phyloP scores from a whole-genome alignment of 2,888 invertebrate species.

The Gastrophysa polygoni region DNA sequence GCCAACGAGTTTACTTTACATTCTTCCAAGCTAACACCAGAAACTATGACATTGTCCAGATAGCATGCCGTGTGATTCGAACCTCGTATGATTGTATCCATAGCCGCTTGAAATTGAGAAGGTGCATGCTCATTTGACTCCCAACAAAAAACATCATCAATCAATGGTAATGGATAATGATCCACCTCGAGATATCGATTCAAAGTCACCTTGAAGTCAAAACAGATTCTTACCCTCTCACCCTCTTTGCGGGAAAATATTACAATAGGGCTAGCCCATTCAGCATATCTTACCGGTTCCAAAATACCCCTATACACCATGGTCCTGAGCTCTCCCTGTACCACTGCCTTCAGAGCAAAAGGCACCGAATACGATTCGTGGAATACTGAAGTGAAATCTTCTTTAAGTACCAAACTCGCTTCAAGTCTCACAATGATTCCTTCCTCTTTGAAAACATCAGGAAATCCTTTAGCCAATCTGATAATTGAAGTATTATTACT shows the following conservation, averaged over 20 bases:
- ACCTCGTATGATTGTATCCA: constrained; percentile 5
- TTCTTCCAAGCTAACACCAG: neutral
- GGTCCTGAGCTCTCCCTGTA: constrained; percentile 36
- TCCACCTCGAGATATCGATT: constrained; percentile 40
- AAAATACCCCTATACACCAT: constrained; percentile 36
- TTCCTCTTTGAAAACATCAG: too few species aligned
- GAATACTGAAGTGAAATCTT: constrained; percentile 14
- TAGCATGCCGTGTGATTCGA: constrained; percentile 4
- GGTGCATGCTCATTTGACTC: constrained; percentile 35
- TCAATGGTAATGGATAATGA: constrained; percentile 44
- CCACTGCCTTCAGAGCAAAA: constrained; percentile 33
- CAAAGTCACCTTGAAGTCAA: constrained; percentile 46
- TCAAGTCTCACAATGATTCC: too few species aligned
- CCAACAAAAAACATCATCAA: constrained; percentile 44
- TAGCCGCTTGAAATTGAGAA: constrained; percentile 5
- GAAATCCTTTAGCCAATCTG: too few species aligned
- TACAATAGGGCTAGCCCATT: constrained; percentile 47
- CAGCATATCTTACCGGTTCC: constrained; percentile 32
- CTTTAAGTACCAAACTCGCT: too few species aligned
- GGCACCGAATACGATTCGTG: constrained; percentile 31
- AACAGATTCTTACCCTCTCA: constrained; percentile 42
- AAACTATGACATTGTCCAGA: constrained; percentile 7
- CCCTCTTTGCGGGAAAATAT: constrained; percentile 43
- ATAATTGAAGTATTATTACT: too few species aligned
- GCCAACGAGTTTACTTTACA: neutral